Evolutionary conservation across 2,113 vertebrate genomes (phyloP).

Genomic region (Sceloporus undulatus): DNA sequence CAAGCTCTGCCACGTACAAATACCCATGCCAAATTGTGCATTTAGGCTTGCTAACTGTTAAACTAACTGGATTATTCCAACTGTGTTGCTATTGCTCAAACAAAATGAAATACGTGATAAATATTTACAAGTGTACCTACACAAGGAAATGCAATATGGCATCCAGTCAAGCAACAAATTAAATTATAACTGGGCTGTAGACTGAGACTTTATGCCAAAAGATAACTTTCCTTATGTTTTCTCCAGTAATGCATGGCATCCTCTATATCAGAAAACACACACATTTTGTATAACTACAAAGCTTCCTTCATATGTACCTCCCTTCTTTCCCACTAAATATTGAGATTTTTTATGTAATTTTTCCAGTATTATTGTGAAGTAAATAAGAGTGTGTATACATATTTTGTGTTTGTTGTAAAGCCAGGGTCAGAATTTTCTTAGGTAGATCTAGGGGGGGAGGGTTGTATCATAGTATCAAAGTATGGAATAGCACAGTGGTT

Average conservation of each 20-base stretch:
- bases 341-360: conserved; percentile 47
- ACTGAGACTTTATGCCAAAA: conserved; percentile 49
- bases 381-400: not conserved
- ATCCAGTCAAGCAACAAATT: conserved; percentile 68
- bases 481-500: too few species aligned
- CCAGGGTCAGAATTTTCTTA: too few species aligned
- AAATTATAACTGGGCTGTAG: conserved; percentile 54
- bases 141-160: conserved; percentile 58
- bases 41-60: not conserved
- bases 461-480: too few species aligned
- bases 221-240: conserved; percentile 45
- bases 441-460: too few species aligned
- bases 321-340: not conserved
- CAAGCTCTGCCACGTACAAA: not conserved
- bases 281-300: conserved; percentile 2
- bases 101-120: conserved; percentile 56
- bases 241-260: conserved; percentile 27
- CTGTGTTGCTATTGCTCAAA: conserved; percentile 34
- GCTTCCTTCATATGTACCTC: not conserved
- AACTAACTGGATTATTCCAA: not conserved
- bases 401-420: not conserved
- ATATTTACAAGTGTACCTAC: conserved; percentile 47
- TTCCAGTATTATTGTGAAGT: not conserved
- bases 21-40: not conserved
- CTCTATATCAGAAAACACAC: conserved; percentile 35